Conservation (phyloP, 2,113 vertebrate species). For the Cyphomyrus plagiostoma region DNA sequence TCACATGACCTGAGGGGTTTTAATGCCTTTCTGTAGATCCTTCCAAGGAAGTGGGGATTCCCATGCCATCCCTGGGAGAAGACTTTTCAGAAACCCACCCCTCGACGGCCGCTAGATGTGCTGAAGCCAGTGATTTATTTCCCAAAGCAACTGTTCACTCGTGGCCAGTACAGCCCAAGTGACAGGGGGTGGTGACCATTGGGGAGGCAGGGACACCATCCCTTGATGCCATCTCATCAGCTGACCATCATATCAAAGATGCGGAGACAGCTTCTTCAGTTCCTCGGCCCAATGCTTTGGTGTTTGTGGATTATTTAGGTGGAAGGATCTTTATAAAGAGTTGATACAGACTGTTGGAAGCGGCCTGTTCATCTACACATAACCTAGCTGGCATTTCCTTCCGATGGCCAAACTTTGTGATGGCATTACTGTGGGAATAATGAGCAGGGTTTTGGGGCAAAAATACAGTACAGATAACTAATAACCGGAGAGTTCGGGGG, state of each 20-base stretch:
- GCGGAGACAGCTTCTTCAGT: neutral
- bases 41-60: neutral
- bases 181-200: neutral
- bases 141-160: neutral
- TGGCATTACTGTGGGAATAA: neutral
- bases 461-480: neutral
- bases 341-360: neutral
- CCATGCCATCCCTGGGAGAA: neutral
- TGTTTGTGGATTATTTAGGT: neutral
- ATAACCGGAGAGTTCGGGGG: neutral
- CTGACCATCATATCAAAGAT: neutral
- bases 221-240: neutral
- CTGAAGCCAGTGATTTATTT: neutral
- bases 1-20: neutral
- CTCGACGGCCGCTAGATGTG: neutral
- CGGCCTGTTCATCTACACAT: neutral
- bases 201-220: neutral
- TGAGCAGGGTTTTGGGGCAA: neutral
- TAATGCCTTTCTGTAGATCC: neutral
- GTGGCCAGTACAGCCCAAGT: neutral
- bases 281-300: neutral
- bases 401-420: neutral
- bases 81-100: neutral
- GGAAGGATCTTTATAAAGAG: neutral
- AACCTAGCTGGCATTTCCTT: neutral